Base-by-base conservation (phyloP, 2,113 vertebrate genomes). In the Pseudorectes ferrugineus region DNA sequence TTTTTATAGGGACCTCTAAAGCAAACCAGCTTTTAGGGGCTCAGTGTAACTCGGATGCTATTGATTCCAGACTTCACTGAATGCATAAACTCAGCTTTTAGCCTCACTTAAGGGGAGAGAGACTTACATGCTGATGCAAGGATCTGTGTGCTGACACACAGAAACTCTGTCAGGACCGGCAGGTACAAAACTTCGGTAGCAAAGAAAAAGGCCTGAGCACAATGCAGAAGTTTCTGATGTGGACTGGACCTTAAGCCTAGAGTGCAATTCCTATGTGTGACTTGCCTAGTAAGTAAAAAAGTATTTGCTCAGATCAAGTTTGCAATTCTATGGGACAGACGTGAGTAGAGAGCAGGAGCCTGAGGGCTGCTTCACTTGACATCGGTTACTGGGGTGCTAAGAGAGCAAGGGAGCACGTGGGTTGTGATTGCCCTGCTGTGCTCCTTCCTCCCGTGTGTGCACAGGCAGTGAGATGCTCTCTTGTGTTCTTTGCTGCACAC, bases 381-480 rank as follows among this genome's bases (percentile, higher is more conserved):
- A 4, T 14, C 0, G 0, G 6, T 61, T 46, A 7, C 3, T 31
- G 63, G 35, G 17, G 20, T 61, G 42, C n/a, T 55, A 4, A 24
- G 72, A 65, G 72, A 52, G 36, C 11, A 26, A 31, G 20, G 61
- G 55, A 57, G 52, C 31, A 18, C 0, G 0, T 36, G 42, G n/a
- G 23, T 13, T 33, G 14, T 0, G 42, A 5, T 17, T 14, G 51
- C 36, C 45, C 51, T 3, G 1, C 43, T 0, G 4, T 16, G 49
- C 43, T 48, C 23, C 45, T 71, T 62, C n/a, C 52, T 36, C 13
- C 0, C 1, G 16, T 28, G 52, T 10, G 38, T 4, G 7, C 6
- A 4, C 38, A 36, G 51, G 25, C 66, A 38, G 35, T 8, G 68
- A 43, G 54, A 31, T 1, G 5, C 18, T 23, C 28, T 46, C 26